Base-by-base conservation (phyloP, 2,797 vertebrate species). In the Erpetoichthys calabaricus region DNA sequence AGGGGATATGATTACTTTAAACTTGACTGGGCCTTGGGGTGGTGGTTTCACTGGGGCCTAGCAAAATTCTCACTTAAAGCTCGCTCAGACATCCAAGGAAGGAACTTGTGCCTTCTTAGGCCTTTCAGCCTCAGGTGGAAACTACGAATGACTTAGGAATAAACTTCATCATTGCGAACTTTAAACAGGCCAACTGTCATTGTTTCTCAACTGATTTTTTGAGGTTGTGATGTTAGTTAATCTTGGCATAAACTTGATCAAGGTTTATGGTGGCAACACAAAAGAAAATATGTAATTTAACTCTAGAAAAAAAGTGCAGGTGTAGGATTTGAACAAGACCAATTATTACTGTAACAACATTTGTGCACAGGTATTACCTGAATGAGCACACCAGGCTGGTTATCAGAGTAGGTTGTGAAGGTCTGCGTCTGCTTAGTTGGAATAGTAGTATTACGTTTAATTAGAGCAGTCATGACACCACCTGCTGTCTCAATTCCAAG, bases 361-460 rank as follows among this genome's bases (percentile, higher is more conserved):
- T 25, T 25, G 25, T 25, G 1, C 25, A 25, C 25, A 25, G 25
- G 25, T 25, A 8, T 59, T 42, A 88, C 90, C 82, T 91, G 89
- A 68, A 93, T 91, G 59, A 91, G 80, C 8, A 92, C 88, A 2
- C 88, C 87, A 0, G 89, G 89, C 65, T 92, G 90, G 70, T 91
- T 92, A 69, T 93, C 89, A 0, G 89, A 86, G 59, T 92, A 91
- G 3, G 90, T 91, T 63, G 90, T 92, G 58, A 91, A 92, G 5
- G 82, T 89, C 72, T 91, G 88, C 0, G 81, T 89, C 70, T 90
- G 88, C 67, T 91, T 92, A 4, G 87, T 90, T 65, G 90, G 89
- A 65, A 92, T 92, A 47, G 90, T 92, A 3, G 87, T 90, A 75
- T 92, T 92, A 57, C 89, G 83, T 70, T 90, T 91, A 72, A 92